These are phyloP conservation scores for Mellilla xanthometata DNA, from an alignment of 2,888 invertebrate genomes.

Conservation along the genomic window DNA sequence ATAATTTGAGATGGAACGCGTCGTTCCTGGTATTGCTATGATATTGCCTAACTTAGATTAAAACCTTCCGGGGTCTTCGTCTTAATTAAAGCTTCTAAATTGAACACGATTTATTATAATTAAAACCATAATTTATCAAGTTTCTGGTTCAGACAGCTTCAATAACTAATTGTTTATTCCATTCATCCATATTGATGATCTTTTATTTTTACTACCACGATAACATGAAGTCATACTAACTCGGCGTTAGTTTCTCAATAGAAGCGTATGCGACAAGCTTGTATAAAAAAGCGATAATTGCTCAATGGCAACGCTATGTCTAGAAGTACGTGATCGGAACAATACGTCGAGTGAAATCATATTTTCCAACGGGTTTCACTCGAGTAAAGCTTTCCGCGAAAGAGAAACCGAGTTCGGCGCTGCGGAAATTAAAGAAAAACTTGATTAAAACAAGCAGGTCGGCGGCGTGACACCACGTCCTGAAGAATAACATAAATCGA, in stretches of 20 bases:
- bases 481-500: conserved; percentile 77
- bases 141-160: conserved; percentile 16
- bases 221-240: background rate
- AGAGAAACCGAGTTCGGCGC: conserved; percentile 59
- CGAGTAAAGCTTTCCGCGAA: conserved; percentile 56
- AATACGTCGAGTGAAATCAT: conserved; percentile 59
- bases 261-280: conserved; percentile 9
- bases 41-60: conserved; percentile 14
- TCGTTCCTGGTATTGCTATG: background rate
- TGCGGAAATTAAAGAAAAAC: conserved; percentile 63
- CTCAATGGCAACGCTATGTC: conserved; percentile 30
- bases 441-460: conserved; percentile 52
- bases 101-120: conserved; percentile 21
- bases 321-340: conserved; percentile 39
- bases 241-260: background rate
- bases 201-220: conserved; percentile 10
- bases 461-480: conserved; percentile 55
- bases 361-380: conserved; percentile 66
- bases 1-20: background rate
- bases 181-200: conserved; percentile 23
- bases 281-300: conserved; percentile 26
- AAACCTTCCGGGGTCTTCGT: conserved; percentile 2
- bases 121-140: conserved; percentile 27
- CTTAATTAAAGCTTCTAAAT: conserved; percentile 21
- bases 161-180: conserved; percentile 25